A percentile compares a stretch with the other conserved stretches of the same genome.
Evolutionary conservation across 2,113 vertebrate species (phyloP).

Genomic region (Morone chrysops): DNA sequence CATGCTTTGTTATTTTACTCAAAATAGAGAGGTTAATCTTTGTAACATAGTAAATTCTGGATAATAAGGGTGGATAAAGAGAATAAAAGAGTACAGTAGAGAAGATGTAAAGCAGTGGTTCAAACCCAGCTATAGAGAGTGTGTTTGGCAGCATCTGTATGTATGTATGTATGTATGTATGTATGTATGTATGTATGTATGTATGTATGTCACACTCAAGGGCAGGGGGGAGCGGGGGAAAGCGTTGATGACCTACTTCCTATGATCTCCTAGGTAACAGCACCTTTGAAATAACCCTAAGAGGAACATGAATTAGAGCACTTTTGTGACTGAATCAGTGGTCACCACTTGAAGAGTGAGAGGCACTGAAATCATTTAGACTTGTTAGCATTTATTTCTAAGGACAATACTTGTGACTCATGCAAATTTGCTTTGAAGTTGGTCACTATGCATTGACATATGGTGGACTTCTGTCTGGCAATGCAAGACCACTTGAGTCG

Average conservation of each 20-base stretch:
- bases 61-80: not conserved
- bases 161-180: not conserved
- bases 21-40: constrained; percentile 19
- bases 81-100: not conserved
- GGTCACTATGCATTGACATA: not conserved
- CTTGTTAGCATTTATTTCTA: not conserved
- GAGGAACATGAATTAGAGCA: constrained; percentile 35
- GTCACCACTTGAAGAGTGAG: not conserved
- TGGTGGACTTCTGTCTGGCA: not conserved
- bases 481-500: not conserved
- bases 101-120: constrained; percentile 19
- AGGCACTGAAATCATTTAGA: not conserved
- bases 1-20: not conserved
- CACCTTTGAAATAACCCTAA: constrained; percentile 47
- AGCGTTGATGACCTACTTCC: constrained; percentile 65
- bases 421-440: not conserved
- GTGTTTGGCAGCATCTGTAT: constrained; percentile 7
- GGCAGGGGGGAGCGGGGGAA: constrained; percentile 23
- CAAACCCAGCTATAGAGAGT: constrained; percentile 14
- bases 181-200: constrained; percentile 19
- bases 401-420: not conserved
- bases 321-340: not conserved
- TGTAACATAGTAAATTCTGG: not conserved
- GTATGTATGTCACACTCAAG: constrained; percentile 34
- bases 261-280: constrained; percentile 72